These are phyloP conservation scores for Cephus runcator DNA, from an alignment of 2,888 invertebrate genomes.

Conservation along the genomic window DNA sequence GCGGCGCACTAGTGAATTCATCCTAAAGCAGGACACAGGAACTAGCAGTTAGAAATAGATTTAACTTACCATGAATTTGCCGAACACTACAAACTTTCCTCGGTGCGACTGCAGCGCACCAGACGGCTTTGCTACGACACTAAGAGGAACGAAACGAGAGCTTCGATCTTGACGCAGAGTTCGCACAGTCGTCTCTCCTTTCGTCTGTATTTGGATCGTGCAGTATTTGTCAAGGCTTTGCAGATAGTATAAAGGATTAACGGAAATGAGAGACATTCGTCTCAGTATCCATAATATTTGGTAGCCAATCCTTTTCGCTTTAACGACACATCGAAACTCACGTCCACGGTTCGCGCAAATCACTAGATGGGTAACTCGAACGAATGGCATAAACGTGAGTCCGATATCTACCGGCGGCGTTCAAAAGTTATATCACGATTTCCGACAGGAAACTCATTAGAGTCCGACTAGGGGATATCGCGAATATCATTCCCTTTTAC, in stretches of 20 bases:
- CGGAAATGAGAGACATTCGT: not conserved
- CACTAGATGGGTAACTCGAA: not conserved
- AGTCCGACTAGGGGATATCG: not conserved
- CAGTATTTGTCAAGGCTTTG: not conserved
- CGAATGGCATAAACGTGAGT: not conserved
- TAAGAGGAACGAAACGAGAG: not conserved
- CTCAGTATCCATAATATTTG: not conserved
- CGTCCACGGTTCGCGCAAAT: not conserved
- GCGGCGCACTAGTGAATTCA: not conserved
- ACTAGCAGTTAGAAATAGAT: not conserved
- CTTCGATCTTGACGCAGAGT: not conserved
- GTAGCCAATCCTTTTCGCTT: not conserved
- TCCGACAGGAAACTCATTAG: not conserved
- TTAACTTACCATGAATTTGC: not conserved
- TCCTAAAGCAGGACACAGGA: not conserved
- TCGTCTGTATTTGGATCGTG: not conserved
- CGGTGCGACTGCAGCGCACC: not conserved
- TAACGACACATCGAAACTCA: not conserved
- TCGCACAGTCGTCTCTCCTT: not conserved
- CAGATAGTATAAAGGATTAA: not conserved
- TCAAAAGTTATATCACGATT: not conserved
- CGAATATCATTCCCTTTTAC: not conserved
- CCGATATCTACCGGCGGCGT: not conserved
- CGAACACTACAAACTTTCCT: not conserved
- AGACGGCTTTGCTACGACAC: not conserved